Base-by-base conservation (phyloP, 2,888 invertebrate species). In the Caradrina kadenii region DNA sequence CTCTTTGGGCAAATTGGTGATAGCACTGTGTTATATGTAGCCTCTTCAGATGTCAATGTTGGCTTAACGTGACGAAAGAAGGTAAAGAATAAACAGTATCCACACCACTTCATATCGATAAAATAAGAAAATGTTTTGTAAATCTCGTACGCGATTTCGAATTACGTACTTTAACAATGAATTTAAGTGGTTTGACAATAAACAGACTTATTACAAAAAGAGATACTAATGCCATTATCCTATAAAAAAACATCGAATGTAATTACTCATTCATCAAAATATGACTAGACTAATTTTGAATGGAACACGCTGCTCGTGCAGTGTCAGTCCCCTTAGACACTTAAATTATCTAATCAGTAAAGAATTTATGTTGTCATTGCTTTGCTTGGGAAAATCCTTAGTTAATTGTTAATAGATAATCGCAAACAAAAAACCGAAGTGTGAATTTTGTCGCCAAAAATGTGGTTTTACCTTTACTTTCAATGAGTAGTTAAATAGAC, bases 361-460 rank as follows among this genome's bases (percentile, higher is more conserved):
- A 71, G 2, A 22, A 56, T 35, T 22, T 35, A 45, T 63, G 11
- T 26, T 21, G 35, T 71, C 19, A 42, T 63, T 50, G 42, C 60
- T 64, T 59, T 64, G 11, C 8, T 35, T 8, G 17, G 59, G 49
- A 45, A 72, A 73, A 60, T 42, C 50, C 22, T 21, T 1, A 11
- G 15, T 48, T 15, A n/a, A 39, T 26, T 55, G 2, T 17, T 4
- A 54, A n/a, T 22, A 53, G 10, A 22, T 22, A 31, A 55, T 52
- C 22, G 42, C 2, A 48, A 39, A 60, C 35, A 58, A 21, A 10
- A 54, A 49, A 60, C 5, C n/a, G 8, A 68, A 45, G 19, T 53
- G 45, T 15, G 22, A 58, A 22, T 19, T 19, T 45, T 35, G 8
- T n/a, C 8, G 42, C 1, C n/a, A 26, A n/a, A 15, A 15, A 6